Evolutionary conservation across 2,888 invertebrate genomes (phyloP).

Genomic region (Tryphoninae sp.): DNA sequence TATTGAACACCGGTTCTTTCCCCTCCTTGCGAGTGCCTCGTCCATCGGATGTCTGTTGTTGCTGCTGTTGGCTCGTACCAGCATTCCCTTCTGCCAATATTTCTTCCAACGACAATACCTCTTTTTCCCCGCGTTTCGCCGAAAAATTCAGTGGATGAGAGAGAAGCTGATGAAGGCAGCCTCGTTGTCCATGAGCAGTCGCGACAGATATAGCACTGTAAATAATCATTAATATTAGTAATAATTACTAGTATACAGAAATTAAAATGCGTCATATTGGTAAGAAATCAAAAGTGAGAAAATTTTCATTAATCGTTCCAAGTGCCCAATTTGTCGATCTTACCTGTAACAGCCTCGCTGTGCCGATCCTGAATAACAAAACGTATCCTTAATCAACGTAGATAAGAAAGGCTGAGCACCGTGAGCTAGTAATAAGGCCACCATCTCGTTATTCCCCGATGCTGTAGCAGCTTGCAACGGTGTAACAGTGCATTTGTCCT

Average conservation of each 20-base stretch:
- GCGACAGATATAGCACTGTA: conserved; percentile 93
- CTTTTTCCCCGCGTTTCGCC: conserved; percentile 83
- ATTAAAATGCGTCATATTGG: neutral
- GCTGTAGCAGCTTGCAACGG: conserved; percentile 94
- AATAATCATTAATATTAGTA: conserved; percentile 36
- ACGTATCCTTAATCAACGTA: conserved; percentile 90
- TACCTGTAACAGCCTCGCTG: conserved; percentile 92
- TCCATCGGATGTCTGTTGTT: conserved; percentile 79
- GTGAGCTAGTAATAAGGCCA: conserved; percentile 89
- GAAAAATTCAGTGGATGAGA: conserved; percentile 87
- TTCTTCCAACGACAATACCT: conserved; percentile 93
- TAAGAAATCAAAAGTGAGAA: too few species aligned
- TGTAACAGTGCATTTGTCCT: conserved; percentile 93
- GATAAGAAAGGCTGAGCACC: conserved; percentile 95
- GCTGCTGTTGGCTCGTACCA: conserved; percentile 65
- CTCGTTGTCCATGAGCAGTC: conserved; percentile 92
- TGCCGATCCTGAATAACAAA: conserved; percentile 93
- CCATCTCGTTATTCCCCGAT: conserved; percentile 90
- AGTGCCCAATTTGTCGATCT: neutral
- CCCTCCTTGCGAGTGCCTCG: conserved; percentile 76
- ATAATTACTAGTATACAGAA: neutral
- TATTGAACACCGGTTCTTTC: conserved; percentile 84
- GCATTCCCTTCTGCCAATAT: conserved; percentile 92
- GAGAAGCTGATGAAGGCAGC: conserved; percentile 89
- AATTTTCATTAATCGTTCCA: too few species aligned